phyloP scores from a whole-genome alignment of 2,797 vertebrate species.

The Thaleichthys pacificus region DNA sequence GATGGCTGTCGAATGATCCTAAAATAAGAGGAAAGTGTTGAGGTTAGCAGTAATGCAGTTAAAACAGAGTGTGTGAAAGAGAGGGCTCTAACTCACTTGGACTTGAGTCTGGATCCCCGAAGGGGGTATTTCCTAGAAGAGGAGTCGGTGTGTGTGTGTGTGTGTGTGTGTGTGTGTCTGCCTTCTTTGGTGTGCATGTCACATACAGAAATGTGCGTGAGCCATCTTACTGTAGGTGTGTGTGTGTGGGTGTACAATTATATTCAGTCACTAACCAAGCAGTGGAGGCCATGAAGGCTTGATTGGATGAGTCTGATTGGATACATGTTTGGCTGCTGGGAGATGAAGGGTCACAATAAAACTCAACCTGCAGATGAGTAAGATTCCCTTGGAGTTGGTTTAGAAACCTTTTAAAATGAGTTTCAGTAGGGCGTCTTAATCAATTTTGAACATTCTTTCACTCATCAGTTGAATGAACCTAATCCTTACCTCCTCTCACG shows the following conservation, averaged over 20 bases:
- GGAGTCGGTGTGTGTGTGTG: not conserved
- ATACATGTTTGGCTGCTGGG: not conserved
- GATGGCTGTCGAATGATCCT: not conserved
- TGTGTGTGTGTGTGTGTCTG: not conserved
- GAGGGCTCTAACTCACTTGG: no score
- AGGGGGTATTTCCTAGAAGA: not conserved
- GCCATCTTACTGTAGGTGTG: not conserved
- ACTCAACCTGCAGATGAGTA: not conserved
- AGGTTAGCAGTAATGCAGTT: slow-evolving; percentile 4
- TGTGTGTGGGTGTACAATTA: not conserved
- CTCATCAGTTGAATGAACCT: no score
- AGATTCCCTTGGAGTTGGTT: not conserved
- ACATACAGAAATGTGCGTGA: not conserved
- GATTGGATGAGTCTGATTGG: not conserved
- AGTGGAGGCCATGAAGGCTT: not conserved
- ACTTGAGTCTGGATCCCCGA: not conserved
- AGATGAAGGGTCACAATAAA: not conserved
- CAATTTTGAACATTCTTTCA: not conserved
- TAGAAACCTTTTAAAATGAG: no score
- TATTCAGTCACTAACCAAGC: not conserved
- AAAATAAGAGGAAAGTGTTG: not conserved
- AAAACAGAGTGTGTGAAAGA: not conserved
- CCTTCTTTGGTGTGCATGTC: no score
- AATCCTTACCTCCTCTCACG: no score
- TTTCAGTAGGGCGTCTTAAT: no score